Evolutionary conservation across 2,113 vertebrate species (phyloP).

Genomic region (Psilopogon haemacephalus): DNA sequence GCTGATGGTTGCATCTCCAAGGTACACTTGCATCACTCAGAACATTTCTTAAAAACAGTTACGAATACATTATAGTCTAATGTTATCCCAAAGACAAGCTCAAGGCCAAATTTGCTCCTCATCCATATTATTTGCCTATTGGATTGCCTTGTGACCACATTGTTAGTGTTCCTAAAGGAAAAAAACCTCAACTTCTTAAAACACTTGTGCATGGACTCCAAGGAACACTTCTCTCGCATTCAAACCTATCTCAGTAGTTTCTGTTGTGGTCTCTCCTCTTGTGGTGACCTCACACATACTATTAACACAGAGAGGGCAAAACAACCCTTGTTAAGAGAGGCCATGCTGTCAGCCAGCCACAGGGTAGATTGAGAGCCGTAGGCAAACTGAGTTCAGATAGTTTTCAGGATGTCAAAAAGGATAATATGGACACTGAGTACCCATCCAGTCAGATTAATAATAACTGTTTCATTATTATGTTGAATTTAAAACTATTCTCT

Average conservation of each 20-base stretch:
- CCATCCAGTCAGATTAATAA: neutral
- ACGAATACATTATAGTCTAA: neutral
- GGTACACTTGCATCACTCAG: neutral
- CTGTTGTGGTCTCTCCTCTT: neutral
- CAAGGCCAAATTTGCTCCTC: neutral
- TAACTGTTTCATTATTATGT: neutral
- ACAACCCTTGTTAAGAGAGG: neutral
- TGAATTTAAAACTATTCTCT: neutral
- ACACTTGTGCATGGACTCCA: neutral
- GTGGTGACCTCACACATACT: neutral
- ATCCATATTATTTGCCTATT: neutral
- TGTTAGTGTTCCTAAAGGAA: neutral
- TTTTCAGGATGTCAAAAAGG: conserved; percentile 1
- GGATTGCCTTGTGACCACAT: neutral
- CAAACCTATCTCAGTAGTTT: neutral
- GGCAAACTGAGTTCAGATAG: neutral
- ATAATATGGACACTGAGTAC: neutral
- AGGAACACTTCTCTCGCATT: neutral
- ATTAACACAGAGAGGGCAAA: neutral
- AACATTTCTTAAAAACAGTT: neutral
- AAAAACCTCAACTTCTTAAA: neutral
- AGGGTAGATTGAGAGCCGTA: neutral
- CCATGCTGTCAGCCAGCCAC: neutral
- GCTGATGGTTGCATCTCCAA: neutral
- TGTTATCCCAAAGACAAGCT: neutral